Base-by-base conservation (phyloP, 2,888 invertebrate genomes). In the Morpho helenor region DNA sequence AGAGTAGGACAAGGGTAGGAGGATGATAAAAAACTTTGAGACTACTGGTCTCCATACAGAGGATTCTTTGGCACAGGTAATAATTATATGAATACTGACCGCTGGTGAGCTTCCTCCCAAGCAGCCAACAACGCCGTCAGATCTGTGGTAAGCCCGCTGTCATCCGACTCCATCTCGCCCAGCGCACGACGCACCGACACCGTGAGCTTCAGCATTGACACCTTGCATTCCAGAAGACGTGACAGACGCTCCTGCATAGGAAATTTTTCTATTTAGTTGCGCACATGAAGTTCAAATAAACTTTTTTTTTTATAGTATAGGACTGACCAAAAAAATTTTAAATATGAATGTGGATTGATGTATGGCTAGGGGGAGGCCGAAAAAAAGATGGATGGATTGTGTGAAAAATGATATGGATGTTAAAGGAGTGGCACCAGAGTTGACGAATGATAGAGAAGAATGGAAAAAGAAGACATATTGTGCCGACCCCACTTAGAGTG, bases 91-190 rank as follows among this genome's bases (percentile, higher is more conserved):
- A 31, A 5, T 31, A 31, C 31, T 70, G 43, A 95, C 95, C 93
- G 92, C 73, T 94, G 92, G 74, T 93, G 93, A 7, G 93, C 92
- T 59, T 94, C 94, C 69, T 95, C 94, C 94, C 95, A 95, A 16
- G 94, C 90, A 7, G 93, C 89, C 68, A 95, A 92, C 65, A 95
- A 82, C 52, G 94, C 92, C 40, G 94, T 91, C 60, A 95, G 91
- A 59, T 94, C 94, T 39, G 92, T 90, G 63, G 94, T 94, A 65
- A 95, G 85, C 1, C 91, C 88, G 31, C 73, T 76, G 56, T 87
- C 89, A 45, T 88, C 88, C 0, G 77, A 66, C 49, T 86, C 87
- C 72, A 79, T 75, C 49, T 90, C 92, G 7, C 92, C 87, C 6
- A 92, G 85, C 9, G 92, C 87, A 1, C 92, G 91, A 52, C 92